These are phyloP conservation scores for Drosophila neonasuta DNA, from an alignment of 2,888 invertebrate genomes.

Conservation along the genomic window DNA sequence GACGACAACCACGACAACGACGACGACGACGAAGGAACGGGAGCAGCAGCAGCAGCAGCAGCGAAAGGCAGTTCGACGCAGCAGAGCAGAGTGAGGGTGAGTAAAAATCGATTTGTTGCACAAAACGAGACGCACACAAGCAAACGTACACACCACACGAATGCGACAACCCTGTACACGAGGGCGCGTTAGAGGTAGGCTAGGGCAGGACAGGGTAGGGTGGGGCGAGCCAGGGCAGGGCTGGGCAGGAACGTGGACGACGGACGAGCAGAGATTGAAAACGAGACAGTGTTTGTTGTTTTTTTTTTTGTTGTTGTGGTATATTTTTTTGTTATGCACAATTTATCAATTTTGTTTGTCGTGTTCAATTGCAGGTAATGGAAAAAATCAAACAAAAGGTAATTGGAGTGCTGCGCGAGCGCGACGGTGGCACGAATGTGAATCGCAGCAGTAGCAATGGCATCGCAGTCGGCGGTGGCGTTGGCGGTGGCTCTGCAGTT, in stretches of 20 bases:
- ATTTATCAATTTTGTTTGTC: conserved; percentile 10
- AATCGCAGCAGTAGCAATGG: conserved; percentile 64
- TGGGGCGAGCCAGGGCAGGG: conserved; percentile 11
- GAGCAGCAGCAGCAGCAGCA: conserved; percentile 56
- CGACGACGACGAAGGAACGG: conserved; percentile 52
- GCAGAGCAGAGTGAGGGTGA: conserved; percentile 67
- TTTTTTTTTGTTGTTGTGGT: conserved; percentile 20
- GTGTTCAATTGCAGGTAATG: conserved; percentile 60
- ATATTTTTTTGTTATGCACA: conserved; percentile 37
- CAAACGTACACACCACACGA: conserved; percentile 30
- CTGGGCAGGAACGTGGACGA: conserved; percentile 29
- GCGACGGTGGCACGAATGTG: conserved; percentile 72
- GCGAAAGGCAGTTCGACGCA: conserved; percentile 66
- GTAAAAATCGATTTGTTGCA: conserved; percentile 78
- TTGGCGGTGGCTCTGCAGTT: conserved; percentile 23
- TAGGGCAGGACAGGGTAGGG: conserved; percentile 32
- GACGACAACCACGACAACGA: conserved; percentile 28
- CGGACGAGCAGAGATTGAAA: background rate
- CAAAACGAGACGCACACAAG: conserved; percentile 61
- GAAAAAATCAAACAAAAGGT: conserved; percentile 80
- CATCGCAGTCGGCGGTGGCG: conserved; percentile 33
- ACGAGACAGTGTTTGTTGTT: conserved; percentile 13
- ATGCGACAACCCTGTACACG: conserved; percentile 58
- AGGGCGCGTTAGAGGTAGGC: conserved; percentile 43
- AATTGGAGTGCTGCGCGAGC: conserved; percentile 80